Evolutionary conservation across 2,113 vertebrate genomes (phyloP).

Genomic region (Anseranas semipalmata): DNA sequence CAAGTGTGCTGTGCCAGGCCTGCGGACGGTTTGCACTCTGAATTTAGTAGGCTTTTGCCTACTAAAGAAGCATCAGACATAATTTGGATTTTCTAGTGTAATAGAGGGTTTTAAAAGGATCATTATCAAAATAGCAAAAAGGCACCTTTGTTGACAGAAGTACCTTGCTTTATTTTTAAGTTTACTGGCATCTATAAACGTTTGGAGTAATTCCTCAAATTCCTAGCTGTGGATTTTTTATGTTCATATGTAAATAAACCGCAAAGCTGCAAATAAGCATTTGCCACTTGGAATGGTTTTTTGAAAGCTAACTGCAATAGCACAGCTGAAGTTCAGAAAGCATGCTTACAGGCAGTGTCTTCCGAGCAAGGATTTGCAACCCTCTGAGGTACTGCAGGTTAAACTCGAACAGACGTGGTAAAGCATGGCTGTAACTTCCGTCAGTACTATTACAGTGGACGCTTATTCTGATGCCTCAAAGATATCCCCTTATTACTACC

Average conservation of each 20-base stretch:
- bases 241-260: conserved; percentile 52
- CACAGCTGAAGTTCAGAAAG: neutral
- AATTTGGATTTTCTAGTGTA: conserved; percentile 45
- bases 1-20: neutral
- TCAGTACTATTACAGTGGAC: neutral
- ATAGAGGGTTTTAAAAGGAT: conserved; percentile 12
- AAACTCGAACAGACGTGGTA: neutral
- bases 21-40: neutral
- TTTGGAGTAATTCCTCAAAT: conserved; percentile 19
- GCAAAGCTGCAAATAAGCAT: conserved; percentile 15
- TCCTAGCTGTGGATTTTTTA: conserved; percentile 12
- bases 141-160: neutral
- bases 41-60: neutral
- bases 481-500: neutral
- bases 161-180: conserved; percentile 61
- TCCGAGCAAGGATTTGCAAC: neutral
- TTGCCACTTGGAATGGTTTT: neutral
- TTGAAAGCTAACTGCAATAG: neutral
- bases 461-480: neutral
- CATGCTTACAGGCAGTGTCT: neutral
- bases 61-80: neutral
- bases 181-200: neutral
- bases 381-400: neutral
- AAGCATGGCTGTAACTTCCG: neutral
- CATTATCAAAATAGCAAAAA: neutral